Percentiles rank a stretch among this genome's conserved stretches.
These are phyloP conservation scores for Rhagium mordax DNA, from an alignment of 2,888 invertebrate species.

Conservation along the genomic window DNA sequence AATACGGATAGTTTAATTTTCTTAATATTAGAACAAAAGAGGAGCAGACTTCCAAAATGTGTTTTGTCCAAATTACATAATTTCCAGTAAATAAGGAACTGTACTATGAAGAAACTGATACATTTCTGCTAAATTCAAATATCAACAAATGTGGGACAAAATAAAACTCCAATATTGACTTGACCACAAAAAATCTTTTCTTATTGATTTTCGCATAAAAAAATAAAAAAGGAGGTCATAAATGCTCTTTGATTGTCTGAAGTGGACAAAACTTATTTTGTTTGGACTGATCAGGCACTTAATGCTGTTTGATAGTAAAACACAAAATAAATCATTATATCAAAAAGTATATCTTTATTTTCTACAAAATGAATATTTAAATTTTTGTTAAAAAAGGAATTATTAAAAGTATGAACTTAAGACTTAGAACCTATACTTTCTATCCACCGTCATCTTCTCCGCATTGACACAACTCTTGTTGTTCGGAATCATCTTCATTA, in stretches of 20 bases:
- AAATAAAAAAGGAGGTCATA: background rate
- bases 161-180: background rate
- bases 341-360: too few species aligned
- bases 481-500: too few species aligned
- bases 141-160: background rate
- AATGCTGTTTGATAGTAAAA: background rate
- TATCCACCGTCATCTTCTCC: too few species aligned
- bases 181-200: background rate
- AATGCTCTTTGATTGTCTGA: background rate
- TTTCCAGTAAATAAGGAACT: too few species aligned
- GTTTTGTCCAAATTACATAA: too few species aligned
- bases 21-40: too few species aligned
- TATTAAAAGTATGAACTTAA: too few species aligned
- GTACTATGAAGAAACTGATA: background rate
- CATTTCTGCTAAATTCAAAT: background rate
- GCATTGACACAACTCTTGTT: too few species aligned
- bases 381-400: background rate
- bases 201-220: background rate
- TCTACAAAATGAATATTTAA: background rate
- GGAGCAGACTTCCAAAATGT: too few species aligned
- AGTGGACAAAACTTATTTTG: constrained; percentile 3
- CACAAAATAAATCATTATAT: background rate
- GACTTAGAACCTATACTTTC: too few species aligned
- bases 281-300: background rate
- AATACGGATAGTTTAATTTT: too few species aligned